Evolutionary conservation across 2,113 vertebrate genomes (phyloP).

Genomic region (Neolamprologus longior): DNA sequence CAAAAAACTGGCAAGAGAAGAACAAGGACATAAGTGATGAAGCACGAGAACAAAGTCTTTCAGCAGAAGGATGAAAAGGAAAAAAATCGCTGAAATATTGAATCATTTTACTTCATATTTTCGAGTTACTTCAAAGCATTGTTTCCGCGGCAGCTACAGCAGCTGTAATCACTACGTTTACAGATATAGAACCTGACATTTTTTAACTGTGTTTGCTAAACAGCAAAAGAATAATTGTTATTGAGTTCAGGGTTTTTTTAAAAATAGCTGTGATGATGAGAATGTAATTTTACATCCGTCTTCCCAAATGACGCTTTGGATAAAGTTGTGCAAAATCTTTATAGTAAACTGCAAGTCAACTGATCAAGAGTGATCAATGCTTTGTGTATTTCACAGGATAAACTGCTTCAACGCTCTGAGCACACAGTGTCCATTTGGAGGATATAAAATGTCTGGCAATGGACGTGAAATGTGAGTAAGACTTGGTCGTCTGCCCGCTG

Average conservation of each 20-base stretch:
- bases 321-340: background rate
- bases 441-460: conserved; percentile 99
- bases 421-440: conserved; percentile 97
- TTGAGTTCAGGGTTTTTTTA: background rate
- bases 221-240: background rate
- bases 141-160: background rate
- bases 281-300: background rate
- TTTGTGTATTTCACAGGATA: conserved; percentile 81
- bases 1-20: background rate
- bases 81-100: background rate
- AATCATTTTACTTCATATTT: background rate
- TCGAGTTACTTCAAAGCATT: background rate
- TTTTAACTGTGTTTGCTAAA: conserved; percentile 14
- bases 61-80: background rate
- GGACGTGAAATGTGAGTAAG: conserved; percentile 97
- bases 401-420: conserved; percentile 99
- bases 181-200: background rate
- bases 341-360: background rate
- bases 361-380: conserved; percentile 39
- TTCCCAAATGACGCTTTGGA: background rate
- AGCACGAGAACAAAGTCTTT: background rate
- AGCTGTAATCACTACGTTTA: background rate
- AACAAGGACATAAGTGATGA: background rate
- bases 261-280: background rate
- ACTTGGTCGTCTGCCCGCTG: background rate